Percentiles rank a stretch among this genome's conserved stretches.
phyloP scores from a whole-genome alignment of 53 echinoderm and acorn worm genomes.

The Apostichopus leukothele region DNA sequence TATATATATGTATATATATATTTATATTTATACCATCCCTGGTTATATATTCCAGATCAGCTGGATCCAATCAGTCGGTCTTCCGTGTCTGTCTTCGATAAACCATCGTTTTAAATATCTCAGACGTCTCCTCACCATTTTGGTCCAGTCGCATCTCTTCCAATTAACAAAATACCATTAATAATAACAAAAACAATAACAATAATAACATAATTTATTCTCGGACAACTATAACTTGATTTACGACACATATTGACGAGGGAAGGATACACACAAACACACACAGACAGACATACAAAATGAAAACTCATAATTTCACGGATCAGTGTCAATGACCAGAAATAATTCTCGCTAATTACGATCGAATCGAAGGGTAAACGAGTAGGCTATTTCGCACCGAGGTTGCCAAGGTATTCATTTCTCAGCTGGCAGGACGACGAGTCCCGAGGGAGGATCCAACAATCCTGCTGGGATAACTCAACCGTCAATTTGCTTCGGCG shows the following conservation, averaged over 20 bases:
- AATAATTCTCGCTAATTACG: conserved; percentile 41
- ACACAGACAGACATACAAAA: neutral
- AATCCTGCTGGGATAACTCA: conserved; percentile 40
- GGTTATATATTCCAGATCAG: too few species aligned
- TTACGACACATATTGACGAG: conserved; percentile 7
- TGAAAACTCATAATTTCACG: neutral
- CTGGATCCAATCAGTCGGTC: too few species aligned
- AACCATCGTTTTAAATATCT: too few species aligned
- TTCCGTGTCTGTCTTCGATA: too few species aligned
- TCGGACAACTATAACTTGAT: conserved; percentile 14
- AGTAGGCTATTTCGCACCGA: neutral
- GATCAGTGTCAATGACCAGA: conserved; percentile 38
- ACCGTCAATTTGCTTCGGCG: conserved; percentile 37
- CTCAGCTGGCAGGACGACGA: conserved; percentile 18
- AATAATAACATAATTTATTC: neutral
- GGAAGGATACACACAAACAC: conserved; percentile 13
- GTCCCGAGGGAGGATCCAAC: neutral
- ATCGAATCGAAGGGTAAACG: conserved; percentile 23
- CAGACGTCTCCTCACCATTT: neutral
- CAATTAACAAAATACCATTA: conserved; percentile 12
- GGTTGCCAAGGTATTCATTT: neutral
- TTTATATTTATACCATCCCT: too few species aligned
- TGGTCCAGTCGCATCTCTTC: neutral
- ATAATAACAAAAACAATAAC: neutral
- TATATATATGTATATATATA: too few species aligned